Conservation (phyloP, 2,797 vertebrate genomes). For the Poeciliopsis infans region DNA sequence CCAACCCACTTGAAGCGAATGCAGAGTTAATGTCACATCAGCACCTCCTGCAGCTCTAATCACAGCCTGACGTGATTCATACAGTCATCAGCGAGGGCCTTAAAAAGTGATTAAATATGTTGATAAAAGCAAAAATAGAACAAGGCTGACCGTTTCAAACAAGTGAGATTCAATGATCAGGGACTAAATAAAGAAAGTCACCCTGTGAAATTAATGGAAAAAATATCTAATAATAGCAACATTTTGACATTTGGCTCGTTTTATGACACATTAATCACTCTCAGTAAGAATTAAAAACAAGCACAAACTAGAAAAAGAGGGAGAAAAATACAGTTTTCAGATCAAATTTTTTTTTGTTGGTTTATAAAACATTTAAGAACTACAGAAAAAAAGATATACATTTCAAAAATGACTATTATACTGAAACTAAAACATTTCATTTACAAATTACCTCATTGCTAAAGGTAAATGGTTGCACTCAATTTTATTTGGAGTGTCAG, state of each 20-base stretch:
- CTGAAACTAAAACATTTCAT: background rate
- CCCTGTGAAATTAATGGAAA: background rate
- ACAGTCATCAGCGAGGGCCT: slow-evolving; percentile 1
- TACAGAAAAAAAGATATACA: background rate
- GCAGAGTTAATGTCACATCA: slow-evolving; percentile 20
- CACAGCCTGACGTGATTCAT: slow-evolving; percentile 12
- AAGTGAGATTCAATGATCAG: slow-evolving; percentile 25
- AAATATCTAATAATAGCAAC: slow-evolving; percentile 49
- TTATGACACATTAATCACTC: background rate
- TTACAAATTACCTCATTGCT: background rate
- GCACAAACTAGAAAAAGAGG: background rate
- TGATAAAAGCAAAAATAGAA: slow-evolving; percentile 41
- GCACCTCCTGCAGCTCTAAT: background rate
- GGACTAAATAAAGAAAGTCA: slow-evolving; percentile 3
- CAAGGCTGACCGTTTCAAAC: slow-evolving; percentile 28
- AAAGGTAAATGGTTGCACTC: background rate
- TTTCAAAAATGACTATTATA: background rate
- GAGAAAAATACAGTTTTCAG: background rate
- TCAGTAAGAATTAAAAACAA: background rate
- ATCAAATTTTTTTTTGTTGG: background rate
- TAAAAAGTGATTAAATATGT: slow-evolving; percentile 15
- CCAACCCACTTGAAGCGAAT: slow-evolving; percentile 12
- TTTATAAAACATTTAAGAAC: no score
- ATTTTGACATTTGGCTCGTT: slow-evolving; percentile 6
- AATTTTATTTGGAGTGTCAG: background rate